These are phyloP conservation scores for Littorina saxatilis DNA, from an alignment of 1,140 invertebrate genomes.

Conservation along the genomic window DNA sequence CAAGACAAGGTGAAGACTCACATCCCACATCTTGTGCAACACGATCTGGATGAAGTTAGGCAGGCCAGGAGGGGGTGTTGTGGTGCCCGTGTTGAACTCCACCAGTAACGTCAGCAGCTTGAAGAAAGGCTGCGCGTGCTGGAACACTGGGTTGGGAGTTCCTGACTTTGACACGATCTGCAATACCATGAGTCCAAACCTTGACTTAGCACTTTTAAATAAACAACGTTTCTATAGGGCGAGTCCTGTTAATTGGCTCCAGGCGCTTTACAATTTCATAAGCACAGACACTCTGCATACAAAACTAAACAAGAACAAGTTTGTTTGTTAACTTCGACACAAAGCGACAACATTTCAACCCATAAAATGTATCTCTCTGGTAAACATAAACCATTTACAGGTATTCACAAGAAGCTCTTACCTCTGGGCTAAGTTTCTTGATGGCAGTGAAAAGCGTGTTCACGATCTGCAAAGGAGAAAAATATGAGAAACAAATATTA, in stretches of 20 bases:
- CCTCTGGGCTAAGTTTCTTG: conserved; percentile 88
- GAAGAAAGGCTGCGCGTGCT: conserved; percentile 89
- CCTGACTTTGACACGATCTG: not conserved
- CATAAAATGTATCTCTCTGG: too few relatives aligned
- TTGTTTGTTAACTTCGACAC: not conserved
- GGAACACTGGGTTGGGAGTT: conserved; percentile 39
- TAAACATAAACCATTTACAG: too few relatives aligned
- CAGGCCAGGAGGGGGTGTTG: conserved; percentile 80
- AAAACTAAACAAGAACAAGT: too few relatives aligned
- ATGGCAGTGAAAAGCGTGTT: conserved; percentile 93
- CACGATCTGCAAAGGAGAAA: conserved; percentile 80
- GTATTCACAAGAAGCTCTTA: too few relatives aligned
- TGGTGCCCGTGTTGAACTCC: conserved; percentile 79
- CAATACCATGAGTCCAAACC: too few relatives aligned
- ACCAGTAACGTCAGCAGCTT: conserved; percentile 83
- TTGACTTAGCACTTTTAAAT: not conserved
- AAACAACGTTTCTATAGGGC: not conserved
- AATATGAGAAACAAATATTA: not conserved
- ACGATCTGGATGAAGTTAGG: conserved; percentile 93
- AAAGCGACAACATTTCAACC: not conserved
- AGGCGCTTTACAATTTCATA: too few relatives aligned
- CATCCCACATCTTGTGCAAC: conserved; percentile 91
- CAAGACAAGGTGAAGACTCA: conserved; percentile 48
- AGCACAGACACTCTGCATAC: not conserved
- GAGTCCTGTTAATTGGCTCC: too few relatives aligned